Evolutionary conservation across 2,113 vertebrate genomes (phyloP), one percentile per base, ranked within the genome.

Genomic region (Brachyhypopomus occidentalis): DNA sequence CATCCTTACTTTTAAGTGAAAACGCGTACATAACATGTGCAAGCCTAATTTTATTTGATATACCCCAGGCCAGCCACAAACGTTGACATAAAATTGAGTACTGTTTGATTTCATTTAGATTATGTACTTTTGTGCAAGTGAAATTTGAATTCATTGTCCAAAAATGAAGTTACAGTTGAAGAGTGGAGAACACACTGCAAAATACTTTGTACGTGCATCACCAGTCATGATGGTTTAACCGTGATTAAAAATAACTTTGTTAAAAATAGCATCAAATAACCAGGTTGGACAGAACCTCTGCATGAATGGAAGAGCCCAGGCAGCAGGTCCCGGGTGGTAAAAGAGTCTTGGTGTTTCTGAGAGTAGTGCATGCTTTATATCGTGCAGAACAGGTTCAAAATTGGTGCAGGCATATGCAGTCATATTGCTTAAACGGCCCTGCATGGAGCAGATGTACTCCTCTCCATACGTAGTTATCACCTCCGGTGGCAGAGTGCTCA

Each of bases 291-390:
- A 78, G 75, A 56, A 62, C 56, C 82, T 85, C 38, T 90, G 78
- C 0, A 83, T 38, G 0, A 87, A 78, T 0, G 88, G 89, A 23
- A 91, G 48, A 17, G 88, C 63, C 89, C 87, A 84, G 0, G 62
- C 89, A 6, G n/a, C 62, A 1, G 0, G 8, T 1, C 91, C 90
- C 0, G 90, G 89, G 5, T 75, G 20, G 75, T 92, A 90, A 34
- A 84, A n/a, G 0, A 14, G 1, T 34, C 16, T 74, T 25, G 90
- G 90, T 0, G 1, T 23, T 9, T 7, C 41, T 0, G 87, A 78
- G 71, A 92, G 83, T 63, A 92, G 85, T 1, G 89, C 87, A n/a
- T 88, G 84, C 63, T 63, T 70, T 78, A 90, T 63, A 84, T 2
- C 74, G 0, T 89, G 72, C 62, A 89, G 52, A 72, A 91, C 88